Percentiles rank a stretch among this genome's conserved stretches.
These are phyloP conservation scores for Chaitophorus viminalis DNA, from an alignment of 2,888 invertebrate genomes.

Conservation along the genomic window DNA sequence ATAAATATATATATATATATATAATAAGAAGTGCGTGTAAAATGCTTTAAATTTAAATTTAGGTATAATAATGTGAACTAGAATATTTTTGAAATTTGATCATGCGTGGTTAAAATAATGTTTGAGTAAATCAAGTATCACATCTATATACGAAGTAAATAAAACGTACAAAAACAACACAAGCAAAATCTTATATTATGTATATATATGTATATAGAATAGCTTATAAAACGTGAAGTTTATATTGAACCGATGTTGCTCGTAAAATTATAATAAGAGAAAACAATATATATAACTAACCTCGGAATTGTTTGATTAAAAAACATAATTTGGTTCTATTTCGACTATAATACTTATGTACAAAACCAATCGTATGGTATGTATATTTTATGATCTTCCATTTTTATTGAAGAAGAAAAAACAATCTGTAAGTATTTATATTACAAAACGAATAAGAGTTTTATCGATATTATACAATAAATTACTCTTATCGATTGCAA, in stretches of 20 bases:
- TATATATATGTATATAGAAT: too few species aligned
- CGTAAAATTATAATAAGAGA: slow-evolving; percentile 1
- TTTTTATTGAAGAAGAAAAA: background rate
- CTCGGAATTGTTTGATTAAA: slow-evolving; percentile 4
- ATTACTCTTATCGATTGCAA: background rate
- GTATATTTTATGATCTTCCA: too few species aligned
- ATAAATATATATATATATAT: too few species aligned
- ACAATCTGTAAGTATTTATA: background rate
- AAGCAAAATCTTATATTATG: background rate
- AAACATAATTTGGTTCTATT: background rate
- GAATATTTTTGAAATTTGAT: slow-evolving; percentile 35
- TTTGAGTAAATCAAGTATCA: slow-evolving; percentile 9
- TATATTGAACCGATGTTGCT: background rate
- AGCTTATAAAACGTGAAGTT: background rate
- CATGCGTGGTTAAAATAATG: slow-evolving; percentile 17
- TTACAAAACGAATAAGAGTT: background rate
- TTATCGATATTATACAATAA: background rate
- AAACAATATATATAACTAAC: background rate
- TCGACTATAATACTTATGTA: background rate
- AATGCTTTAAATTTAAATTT: slow-evolving; percentile 2
- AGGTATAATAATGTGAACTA: background rate
- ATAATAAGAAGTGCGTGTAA: background rate
- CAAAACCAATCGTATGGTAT: background rate
- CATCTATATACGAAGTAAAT: background rate
- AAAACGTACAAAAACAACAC: background rate